These are phyloP conservation scores for Sphenopsis melanotis DNA, from an alignment of 2,797 vertebrate genomes.

Conservation along the genomic window DNA sequence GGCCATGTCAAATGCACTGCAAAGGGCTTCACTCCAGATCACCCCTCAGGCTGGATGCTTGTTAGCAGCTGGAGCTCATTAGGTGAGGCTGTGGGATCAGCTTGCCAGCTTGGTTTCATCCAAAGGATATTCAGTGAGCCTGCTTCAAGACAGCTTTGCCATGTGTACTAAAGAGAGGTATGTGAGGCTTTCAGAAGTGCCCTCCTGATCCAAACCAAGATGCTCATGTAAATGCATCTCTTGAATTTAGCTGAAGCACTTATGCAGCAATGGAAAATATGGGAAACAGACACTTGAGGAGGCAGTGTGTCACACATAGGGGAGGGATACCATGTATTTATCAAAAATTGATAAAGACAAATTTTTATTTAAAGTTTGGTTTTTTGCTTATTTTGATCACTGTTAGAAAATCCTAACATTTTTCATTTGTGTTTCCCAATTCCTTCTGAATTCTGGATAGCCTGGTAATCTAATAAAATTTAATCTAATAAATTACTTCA, in stretches of 20 bases:
- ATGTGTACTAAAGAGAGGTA: not conserved
- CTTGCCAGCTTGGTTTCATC: not conserved
- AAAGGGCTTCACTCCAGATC: not conserved
- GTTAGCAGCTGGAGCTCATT: not conserved
- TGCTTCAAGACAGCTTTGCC: not conserved
- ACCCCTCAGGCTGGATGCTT: not conserved
- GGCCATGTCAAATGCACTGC: not conserved
- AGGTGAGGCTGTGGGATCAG: not conserved
- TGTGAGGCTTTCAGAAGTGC: not conserved
- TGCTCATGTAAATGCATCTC: accelerated
- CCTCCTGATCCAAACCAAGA: not conserved
- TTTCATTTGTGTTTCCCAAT: not conserved
- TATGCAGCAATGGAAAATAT: not conserved
- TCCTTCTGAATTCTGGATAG: not conserved
- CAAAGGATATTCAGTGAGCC: not conserved
- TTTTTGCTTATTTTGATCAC: not conserved
- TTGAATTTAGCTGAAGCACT: not conserved
- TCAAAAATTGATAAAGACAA: not conserved
- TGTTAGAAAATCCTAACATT: not conserved
- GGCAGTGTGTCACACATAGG: not conserved
- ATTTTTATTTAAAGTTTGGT: not conserved
- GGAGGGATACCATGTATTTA: not conserved
- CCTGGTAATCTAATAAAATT: not conserved
- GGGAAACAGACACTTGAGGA: not conserved
- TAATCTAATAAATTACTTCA: not conserved